Conservation (phyloP, 2,113 vertebrate genomes). For the Oxygymnocypris stewartii region DNA sequence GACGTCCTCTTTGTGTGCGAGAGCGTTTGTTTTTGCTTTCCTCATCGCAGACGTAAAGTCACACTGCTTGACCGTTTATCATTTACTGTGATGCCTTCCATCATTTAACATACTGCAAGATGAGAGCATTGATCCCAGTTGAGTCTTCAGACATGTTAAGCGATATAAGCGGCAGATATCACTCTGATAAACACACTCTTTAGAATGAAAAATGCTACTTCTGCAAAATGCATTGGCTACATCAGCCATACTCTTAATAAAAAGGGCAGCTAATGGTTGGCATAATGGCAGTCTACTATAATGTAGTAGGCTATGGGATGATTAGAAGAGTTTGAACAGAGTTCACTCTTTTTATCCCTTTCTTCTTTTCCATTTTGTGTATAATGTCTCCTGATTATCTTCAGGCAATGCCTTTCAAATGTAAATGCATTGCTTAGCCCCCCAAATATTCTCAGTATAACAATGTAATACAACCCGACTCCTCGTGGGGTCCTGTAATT, state of each 20-base stretch:
- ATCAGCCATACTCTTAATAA: neutral
- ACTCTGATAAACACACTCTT: constrained; percentile 6
- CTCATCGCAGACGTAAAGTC: constrained; percentile 19
- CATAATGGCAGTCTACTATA: neutral
- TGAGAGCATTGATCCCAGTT: constrained; percentile 38
- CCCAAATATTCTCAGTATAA: neutral
- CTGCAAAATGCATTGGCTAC: neutral
- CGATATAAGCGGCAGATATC: constrained; percentile 38
- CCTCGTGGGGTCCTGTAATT: neutral
- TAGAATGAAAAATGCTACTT: neutral
- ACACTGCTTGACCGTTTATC: neutral
- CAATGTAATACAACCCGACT: neutral
- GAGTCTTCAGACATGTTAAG: constrained; percentile 34
- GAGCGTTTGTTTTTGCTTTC: neutral
- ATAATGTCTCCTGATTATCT: neutral
- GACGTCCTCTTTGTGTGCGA: constrained; percentile 35
- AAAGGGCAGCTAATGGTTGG: neutral
- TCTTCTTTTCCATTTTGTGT: neutral
- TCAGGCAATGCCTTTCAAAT: neutral
- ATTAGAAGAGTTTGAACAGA: too few species aligned
- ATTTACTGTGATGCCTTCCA: neutral
- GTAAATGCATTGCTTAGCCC: neutral
- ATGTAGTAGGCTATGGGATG: too few species aligned
- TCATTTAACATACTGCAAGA: constrained; percentile 19
- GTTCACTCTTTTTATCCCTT: neutral